Base-by-base conservation (phyloP, 2,113 vertebrate genomes). In the Vicugna pacos region DNA sequence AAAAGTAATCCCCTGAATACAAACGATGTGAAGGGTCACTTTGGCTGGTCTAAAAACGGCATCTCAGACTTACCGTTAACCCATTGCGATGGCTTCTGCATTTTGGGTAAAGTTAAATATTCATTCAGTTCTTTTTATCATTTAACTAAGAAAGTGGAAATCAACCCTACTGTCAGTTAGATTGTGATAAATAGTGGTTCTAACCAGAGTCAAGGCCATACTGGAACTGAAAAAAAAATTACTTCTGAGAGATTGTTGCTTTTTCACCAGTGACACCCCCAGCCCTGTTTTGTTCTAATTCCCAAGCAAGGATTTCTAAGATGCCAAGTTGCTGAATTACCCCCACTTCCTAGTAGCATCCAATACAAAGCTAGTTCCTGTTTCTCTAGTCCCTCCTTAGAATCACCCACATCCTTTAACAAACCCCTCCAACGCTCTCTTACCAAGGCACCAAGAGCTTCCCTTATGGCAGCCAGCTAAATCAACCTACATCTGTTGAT, bases 81-180 rank as follows among this genome's bases (percentile, higher is more conserved):
- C 54, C 56, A 81, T 7, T 30, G 30, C 35, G 76, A 84, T 50
- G 85, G 22, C 69, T 70, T 95, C 83, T 87, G 30, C 42, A 38
- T 87, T 87, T 82, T 58, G 50, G 56, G 16, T 82, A 79, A 94
- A 93, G 76, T 95, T 92, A 95, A 96, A 80, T 92, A 95, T 54
- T 95, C 91, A 84, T 60, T 79, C 32, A 24, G 35, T 38, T 80
- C 20, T 79, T 84, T 88, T 64, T 91, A 72, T 26, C 48, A 73
- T 89, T 79, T 91, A 92, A 87, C 79, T 80, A 46, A 92, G 88
- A 87, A 95, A 82, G 32, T 30, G 3, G 77, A 95, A 87, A 89
- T 87, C 79, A 92, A 91, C 58, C 20, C 87, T 62, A 38, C 69
- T 35, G 1, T 93, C 85, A 88, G 30, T 80, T 35, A 93, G 42